These are phyloP conservation scores for Lepidotrigona ventralis DNA, from an alignment of 1,140 invertebrate species.

Conservation along the genomic window DNA sequence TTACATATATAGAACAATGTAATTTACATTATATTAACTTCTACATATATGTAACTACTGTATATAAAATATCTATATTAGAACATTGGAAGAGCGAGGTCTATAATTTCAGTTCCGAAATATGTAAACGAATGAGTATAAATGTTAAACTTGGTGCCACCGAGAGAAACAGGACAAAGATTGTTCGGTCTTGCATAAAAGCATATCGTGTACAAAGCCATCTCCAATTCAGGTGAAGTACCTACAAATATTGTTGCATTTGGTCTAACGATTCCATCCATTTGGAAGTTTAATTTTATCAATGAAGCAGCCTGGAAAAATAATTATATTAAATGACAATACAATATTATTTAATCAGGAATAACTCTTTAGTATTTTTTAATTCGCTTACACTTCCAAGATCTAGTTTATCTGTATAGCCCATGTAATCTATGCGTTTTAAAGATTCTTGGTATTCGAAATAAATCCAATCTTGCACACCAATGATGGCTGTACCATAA, in stretches of 20 bases:
- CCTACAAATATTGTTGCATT: slow-evolving; percentile 92
- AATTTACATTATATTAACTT: not conserved
- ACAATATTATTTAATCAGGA: not conserved
- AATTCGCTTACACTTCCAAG: slow-evolving; percentile 80
- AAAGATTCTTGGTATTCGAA: slow-evolving; percentile 86
- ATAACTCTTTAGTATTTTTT: not conserved
- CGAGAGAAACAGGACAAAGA: slow-evolving; percentile 87
- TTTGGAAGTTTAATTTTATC: slow-evolving; percentile 89
- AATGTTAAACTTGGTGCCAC: slow-evolving; percentile 84
- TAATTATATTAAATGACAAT: slow-evolving; percentile 30
- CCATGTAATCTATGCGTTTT: slow-evolving; percentile 87
- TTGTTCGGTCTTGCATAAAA: slow-evolving; percentile 87
- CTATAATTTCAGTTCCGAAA: slow-evolving; percentile 87
- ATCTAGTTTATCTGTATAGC: slow-evolving; percentile 86
- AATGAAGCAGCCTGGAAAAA: slow-evolving; percentile 83
- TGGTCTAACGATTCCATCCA: slow-evolving; percentile 87
- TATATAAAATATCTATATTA: slow-evolving; percentile 46
- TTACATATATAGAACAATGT: not conserved
- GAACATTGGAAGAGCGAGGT: slow-evolving; percentile 86
- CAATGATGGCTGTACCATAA: slow-evolving; percentile 84
- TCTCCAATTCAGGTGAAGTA: slow-evolving; percentile 94
- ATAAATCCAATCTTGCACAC: slow-evolving; percentile 93
- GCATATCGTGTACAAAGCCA: slow-evolving; percentile 93
- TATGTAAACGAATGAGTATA: slow-evolving; percentile 86
- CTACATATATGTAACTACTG: not conserved